These are phyloP conservation scores for Oxytorus armatus DNA, from an alignment of 2,888 invertebrate species.

Conservation along the genomic window DNA sequence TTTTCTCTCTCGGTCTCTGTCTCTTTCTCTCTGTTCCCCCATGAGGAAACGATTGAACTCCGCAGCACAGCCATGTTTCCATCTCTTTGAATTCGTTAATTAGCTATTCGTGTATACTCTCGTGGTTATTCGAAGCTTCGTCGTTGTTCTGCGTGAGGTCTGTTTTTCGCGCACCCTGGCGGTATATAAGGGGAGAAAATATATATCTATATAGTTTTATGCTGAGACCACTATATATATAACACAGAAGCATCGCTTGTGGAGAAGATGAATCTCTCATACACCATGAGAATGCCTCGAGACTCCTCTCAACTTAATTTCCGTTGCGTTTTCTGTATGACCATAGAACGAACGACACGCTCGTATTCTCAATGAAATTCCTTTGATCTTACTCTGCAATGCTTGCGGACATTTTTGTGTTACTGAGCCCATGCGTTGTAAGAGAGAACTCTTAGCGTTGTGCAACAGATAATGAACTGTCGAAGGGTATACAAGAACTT, in stretches of 20 bases:
- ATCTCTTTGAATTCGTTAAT: slow-evolving; percentile 62
- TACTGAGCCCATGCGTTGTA: slow-evolving; percentile 1
- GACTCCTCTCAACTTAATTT: slow-evolving; percentile 27
- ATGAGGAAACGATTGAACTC: slow-evolving; percentile 44
- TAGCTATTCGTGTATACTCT: slow-evolving; percentile 49
- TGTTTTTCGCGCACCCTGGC: slow-evolving; percentile 6
- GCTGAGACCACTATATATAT: neutral
- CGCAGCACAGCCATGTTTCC: slow-evolving; percentile 16
- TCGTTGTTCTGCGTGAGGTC: slow-evolving; percentile 22
- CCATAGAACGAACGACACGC: slow-evolving; percentile 25
- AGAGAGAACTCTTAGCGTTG: neutral
- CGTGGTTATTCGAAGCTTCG: slow-evolving; percentile 47
- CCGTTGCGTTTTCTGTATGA: slow-evolving; percentile 14
- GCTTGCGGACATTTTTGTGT: slow-evolving; percentile 33
- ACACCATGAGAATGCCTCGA: slow-evolving; percentile 38
- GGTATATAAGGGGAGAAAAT: slow-evolving; percentile 3
- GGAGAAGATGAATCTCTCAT: slow-evolving; percentile 37
- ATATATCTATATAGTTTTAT: neutral
- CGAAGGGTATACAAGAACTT: neutral
- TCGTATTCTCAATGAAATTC: slow-evolving; percentile 45
- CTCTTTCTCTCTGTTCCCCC: neutral
- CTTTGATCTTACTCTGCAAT: slow-evolving; percentile 49
- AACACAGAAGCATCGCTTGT: neutral
- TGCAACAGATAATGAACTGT: slow-evolving; percentile 24
- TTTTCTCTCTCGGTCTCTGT: neutral